Percentiles rank a stretch among this genome's conserved stretches.
Conservation (phyloP, 2,888 invertebrate species). For the Agonopterix subpropinquella region DNA sequence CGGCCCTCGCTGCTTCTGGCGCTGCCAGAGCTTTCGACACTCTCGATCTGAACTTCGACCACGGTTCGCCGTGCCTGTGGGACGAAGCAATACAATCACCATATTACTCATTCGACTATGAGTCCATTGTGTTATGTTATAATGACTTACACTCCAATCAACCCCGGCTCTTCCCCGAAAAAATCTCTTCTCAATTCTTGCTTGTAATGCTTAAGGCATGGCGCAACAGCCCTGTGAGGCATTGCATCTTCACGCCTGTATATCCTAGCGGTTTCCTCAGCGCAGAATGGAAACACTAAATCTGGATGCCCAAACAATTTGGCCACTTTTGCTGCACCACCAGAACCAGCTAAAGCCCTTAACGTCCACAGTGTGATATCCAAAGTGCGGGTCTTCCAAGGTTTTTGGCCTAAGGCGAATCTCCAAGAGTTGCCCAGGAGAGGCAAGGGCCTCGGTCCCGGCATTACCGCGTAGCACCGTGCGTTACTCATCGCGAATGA, state of each 20-base stretch:
- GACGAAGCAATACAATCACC: neutral
- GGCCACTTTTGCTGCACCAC: conserved; percentile 78
- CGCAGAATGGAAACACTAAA: conserved; percentile 83
- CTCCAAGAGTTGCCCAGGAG: conserved; percentile 88
- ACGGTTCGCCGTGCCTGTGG: conserved; percentile 88
- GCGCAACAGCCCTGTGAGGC: conserved; percentile 84
- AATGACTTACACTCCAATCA: conserved; percentile 84
- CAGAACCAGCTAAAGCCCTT: conserved; percentile 58
- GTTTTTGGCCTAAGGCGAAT: conserved; percentile 77
- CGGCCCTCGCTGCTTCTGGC: conserved; percentile 85
- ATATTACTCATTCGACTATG: neutral
- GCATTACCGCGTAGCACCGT: conserved; percentile 79
- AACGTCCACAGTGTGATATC: conserved; percentile 67
- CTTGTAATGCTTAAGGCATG: conserved; percentile 83
- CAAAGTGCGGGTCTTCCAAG: conserved; percentile 72
- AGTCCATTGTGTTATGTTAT: neutral
- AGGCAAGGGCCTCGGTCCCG: conserved; percentile 84
- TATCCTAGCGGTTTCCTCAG: conserved; percentile 82
- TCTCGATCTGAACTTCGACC: conserved; percentile 89
- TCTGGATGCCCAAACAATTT: conserved; percentile 86
- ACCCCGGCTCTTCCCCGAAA: conserved; percentile 82
- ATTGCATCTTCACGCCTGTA: conserved; percentile 81
- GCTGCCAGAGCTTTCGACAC: conserved; percentile 90
- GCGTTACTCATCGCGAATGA: conserved; percentile 54
- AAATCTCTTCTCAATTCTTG: conserved; percentile 80